Percentiles rank a stretch among this genome's conserved stretches.
phyloP scores from a whole-genome alignment of 2,888 invertebrate species.

The Tachina fera region DNA sequence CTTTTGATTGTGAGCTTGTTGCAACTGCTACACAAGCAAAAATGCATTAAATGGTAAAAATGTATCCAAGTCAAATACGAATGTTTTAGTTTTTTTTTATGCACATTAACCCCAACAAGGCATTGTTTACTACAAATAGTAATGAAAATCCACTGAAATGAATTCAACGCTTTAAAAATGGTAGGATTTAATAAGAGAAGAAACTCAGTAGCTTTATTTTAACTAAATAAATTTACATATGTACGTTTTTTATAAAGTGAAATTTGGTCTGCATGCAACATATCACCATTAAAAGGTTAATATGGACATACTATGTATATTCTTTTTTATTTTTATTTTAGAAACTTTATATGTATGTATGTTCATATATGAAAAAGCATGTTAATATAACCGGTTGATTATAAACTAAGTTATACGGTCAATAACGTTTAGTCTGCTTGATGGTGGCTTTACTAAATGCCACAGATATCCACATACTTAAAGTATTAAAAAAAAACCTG shows the following conservation, averaged over 20 bases:
- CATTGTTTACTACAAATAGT: background rate
- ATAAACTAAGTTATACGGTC: constrained; percentile 69
- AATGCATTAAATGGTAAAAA: background rate
- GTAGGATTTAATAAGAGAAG: too few relatives aligned
- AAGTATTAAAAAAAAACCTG: constrained; percentile 43
- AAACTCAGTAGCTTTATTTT: too few relatives aligned
- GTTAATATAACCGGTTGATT: constrained; percentile 44
- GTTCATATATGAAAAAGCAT: background rate
- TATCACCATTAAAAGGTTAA: constrained; percentile 15
- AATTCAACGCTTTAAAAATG: too few relatives aligned
- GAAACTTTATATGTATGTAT: background rate
- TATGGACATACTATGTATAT: too few relatives aligned
- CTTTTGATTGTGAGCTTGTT: background rate
- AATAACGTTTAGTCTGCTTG: constrained; percentile 59
- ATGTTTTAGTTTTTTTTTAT: background rate
- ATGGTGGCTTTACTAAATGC: constrained; percentile 31
- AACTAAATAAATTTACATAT: too few relatives aligned
- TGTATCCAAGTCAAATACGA: background rate
- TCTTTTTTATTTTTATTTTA: background rate
- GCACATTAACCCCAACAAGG: background rate
- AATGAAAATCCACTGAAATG: too few relatives aligned
- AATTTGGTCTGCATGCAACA: background rate
- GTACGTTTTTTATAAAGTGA: background rate
- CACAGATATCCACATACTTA: constrained; percentile 9
- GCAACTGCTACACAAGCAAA: background rate